A percentile compares a stretch with the other conserved stretches of the same genome.
These are phyloP conservation scores for Chaitophorus viminalis DNA, from an alignment of 2,888 invertebrate species.

Conservation along the genomic window DNA sequence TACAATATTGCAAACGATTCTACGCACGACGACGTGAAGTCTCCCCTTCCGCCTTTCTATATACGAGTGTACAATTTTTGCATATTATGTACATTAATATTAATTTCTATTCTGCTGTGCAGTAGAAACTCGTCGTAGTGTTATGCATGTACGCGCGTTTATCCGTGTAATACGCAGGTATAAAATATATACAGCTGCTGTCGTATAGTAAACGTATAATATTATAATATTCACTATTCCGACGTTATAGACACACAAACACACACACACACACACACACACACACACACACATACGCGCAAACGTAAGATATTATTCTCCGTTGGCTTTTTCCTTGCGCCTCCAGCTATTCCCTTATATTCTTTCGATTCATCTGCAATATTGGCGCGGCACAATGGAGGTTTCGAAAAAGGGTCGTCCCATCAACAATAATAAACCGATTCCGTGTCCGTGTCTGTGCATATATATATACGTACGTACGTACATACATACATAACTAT, in stretches of 20 bases:
- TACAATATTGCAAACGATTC: not conserved
- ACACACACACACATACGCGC: no score
- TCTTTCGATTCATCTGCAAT: conserved; percentile 47
- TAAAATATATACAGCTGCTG: no score
- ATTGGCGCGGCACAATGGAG: conserved; percentile 35
- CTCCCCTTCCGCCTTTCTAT: not conserved
- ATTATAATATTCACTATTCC: no score
- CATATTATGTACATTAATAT: conserved; percentile 41
- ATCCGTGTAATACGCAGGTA: no score
- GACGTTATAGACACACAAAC: no score
- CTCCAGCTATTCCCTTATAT: conserved; percentile 16
- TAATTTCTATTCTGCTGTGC: conserved; percentile 28
- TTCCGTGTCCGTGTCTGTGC: not conserved
- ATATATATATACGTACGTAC: no score
- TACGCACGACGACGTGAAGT: not conserved
- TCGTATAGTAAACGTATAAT: no score
- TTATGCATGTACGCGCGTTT: not conserved
- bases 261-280: no score
- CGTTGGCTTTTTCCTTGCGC: conserved; percentile 34
- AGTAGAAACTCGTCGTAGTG: no score
- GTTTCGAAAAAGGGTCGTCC: conserved; percentile 37
- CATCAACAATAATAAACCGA: conserved; percentile 57
- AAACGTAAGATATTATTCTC: conserved; percentile 8
- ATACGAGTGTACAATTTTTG: conserved; percentile 8
- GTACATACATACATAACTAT: no score